Evolutionary conservation across 2,797 vertebrate genomes (phyloP), one percentile per base, ranked within the genome.

Genomic region (Phalloptychus januarius): DNA sequence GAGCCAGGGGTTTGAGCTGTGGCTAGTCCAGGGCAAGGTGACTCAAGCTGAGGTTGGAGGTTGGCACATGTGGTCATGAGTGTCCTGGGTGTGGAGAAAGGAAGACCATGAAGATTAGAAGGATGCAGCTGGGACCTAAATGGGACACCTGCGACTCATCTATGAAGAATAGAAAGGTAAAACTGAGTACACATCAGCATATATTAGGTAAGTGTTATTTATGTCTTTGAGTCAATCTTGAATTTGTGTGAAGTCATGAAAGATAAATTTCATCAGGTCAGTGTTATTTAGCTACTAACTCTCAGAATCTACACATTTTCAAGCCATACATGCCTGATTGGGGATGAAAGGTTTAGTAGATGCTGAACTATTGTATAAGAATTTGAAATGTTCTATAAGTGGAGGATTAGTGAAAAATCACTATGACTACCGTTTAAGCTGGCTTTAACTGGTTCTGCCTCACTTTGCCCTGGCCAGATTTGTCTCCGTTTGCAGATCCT

Each of bases 31-130:
- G 83, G 69, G 74, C 67, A 76, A 86, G 77, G 77, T 89, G 87
- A 91, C 77, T 89, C 81, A 83, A 76, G 70, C 38, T 8, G 79
- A 79, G 78, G 78, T 81, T 54, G 28, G 31, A 81, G 78, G 70
- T 8, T 42, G 45, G 79, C 58, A 12, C 13, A 28, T 54, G 81
- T 77, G 89, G 79, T 73, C 74, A 36, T 91, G 89, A 89, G 84
- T 83, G 80, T 85, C 77, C 74, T 23, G 85, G 88, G 91, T 76
- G 91, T 91, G 88, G 88, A 89, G 88, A 90, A 87, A 91, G 86
- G 88, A 52, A 85, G 85, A 85, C 73, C 33, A 7, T 40, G 3
- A n/a, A 73, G 70, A 88, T 90, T 80, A 90, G 77, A 6, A 5
- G 2, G 63, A 71, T 61, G 76, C 78, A 83, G 58, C 79, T 54